Percentiles rank a stretch among this genome's conserved stretches.
Conservation (phyloP, 2,888 invertebrate species). For the Trissoscelio sp. region DNA sequence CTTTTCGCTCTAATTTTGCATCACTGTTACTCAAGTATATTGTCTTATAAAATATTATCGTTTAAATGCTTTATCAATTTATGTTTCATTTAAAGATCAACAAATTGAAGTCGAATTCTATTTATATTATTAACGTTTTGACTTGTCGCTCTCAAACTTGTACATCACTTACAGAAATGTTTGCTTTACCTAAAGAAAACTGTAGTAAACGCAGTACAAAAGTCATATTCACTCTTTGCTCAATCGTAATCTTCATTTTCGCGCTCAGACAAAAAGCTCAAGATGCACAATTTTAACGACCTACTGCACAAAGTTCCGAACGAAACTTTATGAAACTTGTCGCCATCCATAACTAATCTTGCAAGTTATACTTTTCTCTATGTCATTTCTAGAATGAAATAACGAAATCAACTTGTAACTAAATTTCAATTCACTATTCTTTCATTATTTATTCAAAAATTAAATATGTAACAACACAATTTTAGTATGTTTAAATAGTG, state of each 20-base stretch:
- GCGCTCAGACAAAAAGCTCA: slow-evolving; percentile 47
- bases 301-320: slow-evolving; percentile 51
- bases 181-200: slow-evolving; percentile 20
- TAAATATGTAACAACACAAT: too few species aligned
- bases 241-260: slow-evolving; percentile 56
- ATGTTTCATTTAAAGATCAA: too few species aligned
- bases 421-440: too few species aligned
- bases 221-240: slow-evolving; percentile 50
- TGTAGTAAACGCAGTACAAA: slow-evolving; percentile 36
- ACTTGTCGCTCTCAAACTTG: neutral
- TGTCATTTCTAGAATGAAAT: slow-evolving; percentile 25
- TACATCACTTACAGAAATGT: slow-evolving; percentile 13
- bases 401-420: slow-evolving; percentile 11
- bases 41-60: too few species aligned
- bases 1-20: neutral
- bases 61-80: neutral
- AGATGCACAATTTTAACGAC: slow-evolving; percentile 58
- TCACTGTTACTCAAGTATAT: too few species aligned
- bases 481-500: too few species aligned
- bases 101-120: too few species aligned
- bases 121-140: neutral
- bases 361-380: slow-evolving; percentile 26
- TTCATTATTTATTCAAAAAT: neutral
- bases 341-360: slow-evolving; percentile 42
- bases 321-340: slow-evolving; percentile 55